Conservation (phyloP, 2,888 invertebrate genomes). For the Taphrorychus bicolor region DNA sequence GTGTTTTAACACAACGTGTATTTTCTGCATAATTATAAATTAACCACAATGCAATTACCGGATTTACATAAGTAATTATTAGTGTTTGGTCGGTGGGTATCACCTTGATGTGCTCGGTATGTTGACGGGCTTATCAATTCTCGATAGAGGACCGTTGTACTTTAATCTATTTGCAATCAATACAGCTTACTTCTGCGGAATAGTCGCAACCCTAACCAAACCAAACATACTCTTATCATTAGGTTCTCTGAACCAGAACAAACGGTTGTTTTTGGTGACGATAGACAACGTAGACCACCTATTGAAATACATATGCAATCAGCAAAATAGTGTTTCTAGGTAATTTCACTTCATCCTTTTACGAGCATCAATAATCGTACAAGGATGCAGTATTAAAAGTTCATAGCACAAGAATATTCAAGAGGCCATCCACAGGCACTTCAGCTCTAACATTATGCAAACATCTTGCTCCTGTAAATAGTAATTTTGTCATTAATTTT, state of each 20-base stretch:
- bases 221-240: too few relatives aligned
- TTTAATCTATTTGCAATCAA: background rate
- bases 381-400: background rate
- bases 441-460: conserved; percentile 37
- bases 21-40: conserved; percentile 41
- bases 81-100: conserved; percentile 37
- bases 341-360: background rate
- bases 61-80: conserved; percentile 42
- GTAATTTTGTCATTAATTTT: conserved; percentile 33
- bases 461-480: conserved; percentile 35
- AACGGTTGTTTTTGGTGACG: too few relatives aligned
- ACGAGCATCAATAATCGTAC: too few relatives aligned
- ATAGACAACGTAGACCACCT: too few relatives aligned
- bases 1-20: conserved; percentile 33
- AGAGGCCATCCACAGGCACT: conserved; percentile 21
- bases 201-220: too few relatives aligned
- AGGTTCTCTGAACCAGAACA: too few relatives aligned
- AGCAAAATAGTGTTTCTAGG: too few relatives aligned
- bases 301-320: too few relatives aligned
- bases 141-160: background rate
- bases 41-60: conserved; percentile 37
- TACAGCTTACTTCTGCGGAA: too few relatives aligned
- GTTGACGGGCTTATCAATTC: conserved; percentile 24
- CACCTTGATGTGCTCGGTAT: conserved; percentile 18
- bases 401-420: background rate